Conservation (phyloP, 2,888 invertebrate genomes). For the Ypsolopha sequella region DNA sequence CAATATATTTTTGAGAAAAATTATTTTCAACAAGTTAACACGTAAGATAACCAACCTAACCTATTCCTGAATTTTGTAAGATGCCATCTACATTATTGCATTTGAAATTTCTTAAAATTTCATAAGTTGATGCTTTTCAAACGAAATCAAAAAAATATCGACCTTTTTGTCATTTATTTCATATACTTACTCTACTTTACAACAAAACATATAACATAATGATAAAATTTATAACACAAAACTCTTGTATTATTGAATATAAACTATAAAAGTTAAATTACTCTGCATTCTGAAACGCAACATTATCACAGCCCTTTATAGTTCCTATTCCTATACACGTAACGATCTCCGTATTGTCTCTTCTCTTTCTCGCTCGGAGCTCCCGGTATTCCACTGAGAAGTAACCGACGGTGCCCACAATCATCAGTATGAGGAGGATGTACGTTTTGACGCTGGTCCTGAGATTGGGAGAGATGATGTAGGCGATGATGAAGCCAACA, state of each 20-base stretch:
- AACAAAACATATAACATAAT: too few relatives aligned
- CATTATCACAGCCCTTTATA: slow-evolving; percentile 42
- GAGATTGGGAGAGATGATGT: slow-evolving; percentile 66
- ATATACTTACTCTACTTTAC: too few relatives aligned
- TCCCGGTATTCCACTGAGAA: slow-evolving; percentile 46
- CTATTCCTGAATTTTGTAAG: too few relatives aligned
- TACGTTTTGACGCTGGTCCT: slow-evolving; percentile 66
- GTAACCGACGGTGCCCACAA: slow-evolving; percentile 66
- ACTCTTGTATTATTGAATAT: too few relatives aligned
- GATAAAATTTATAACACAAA: too few relatives aligned
- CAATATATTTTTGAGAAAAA: not conserved
- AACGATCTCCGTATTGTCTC: slow-evolving; percentile 22
- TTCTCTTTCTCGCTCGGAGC: slow-evolving; percentile 21
- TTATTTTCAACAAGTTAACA: too few relatives aligned
- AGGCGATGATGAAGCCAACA: slow-evolving; percentile 74
- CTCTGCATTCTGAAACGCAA: slow-evolving; percentile 39
- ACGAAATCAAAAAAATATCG: too few relatives aligned
- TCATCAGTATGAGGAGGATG: slow-evolving; percentile 55
- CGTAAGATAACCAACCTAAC: too few relatives aligned
- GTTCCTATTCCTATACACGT: slow-evolving; percentile 7
- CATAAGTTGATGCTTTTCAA: too few relatives aligned
- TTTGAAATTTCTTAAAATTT: too few relatives aligned
- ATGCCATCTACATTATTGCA: too few relatives aligned
- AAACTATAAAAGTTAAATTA: slow-evolving; percentile 2
- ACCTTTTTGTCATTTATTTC: too few relatives aligned